These are phyloP conservation scores for Montipora efflorescens DNA, from an alignment of 64 coral and sea anemone genomes.

Conservation along the genomic window DNA sequence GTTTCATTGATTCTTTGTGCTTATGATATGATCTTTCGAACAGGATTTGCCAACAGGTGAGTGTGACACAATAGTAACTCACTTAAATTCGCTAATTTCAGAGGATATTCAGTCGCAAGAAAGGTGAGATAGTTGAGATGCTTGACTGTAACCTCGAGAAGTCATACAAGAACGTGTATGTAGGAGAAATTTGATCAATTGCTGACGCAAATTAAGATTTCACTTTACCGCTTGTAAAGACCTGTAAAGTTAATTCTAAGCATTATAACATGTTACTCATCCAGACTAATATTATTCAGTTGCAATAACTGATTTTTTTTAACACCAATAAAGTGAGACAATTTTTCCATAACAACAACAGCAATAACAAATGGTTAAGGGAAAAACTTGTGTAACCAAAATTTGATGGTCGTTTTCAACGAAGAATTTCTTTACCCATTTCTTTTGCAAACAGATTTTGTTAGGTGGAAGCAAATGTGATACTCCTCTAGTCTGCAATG, in stretches of 20 bases:
- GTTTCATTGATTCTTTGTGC: neutral
- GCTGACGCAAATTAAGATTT: neutral
- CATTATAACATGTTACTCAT: neutral
- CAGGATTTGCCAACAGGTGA: neutral
- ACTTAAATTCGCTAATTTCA: neutral
- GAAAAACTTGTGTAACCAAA: neutral
- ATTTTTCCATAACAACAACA: neutral
- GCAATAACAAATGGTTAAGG: neutral
- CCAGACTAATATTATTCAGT: neutral
- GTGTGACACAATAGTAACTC: too few species aligned
- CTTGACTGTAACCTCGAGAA: neutral
- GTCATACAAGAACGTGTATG: neutral
- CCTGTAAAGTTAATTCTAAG: neutral
- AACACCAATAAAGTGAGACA: too few species aligned
- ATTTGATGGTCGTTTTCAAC: neutral
- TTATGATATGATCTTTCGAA: neutral
- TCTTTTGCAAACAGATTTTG: neutral
- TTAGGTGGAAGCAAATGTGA: neutral
- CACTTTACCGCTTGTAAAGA: neutral
- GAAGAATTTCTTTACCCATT: neutral
- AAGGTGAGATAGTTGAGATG: slow-evolving; percentile 15
- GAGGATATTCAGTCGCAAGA: neutral
- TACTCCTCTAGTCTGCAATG: neutral
- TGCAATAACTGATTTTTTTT: neutral
- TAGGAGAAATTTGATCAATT: neutral